phyloP scores from a whole-genome alignment of 2,888 invertebrate genomes.

The Agrilus mali region DNA sequence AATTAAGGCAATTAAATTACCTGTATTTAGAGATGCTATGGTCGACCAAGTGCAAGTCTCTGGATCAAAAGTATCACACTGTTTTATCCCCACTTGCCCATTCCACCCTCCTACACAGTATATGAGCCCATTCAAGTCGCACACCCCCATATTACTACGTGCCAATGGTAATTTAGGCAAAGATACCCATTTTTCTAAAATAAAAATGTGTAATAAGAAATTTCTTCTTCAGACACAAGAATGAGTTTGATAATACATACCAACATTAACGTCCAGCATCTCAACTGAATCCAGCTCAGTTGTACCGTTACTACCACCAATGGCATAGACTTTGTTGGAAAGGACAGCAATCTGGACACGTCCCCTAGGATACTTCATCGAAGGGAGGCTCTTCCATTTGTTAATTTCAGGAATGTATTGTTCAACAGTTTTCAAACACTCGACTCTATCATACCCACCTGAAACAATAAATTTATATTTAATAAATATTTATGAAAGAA shows the following conservation, averaged over 20 bases:
- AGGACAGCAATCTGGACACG: constrained; percentile 65
- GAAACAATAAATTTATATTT: constrained; percentile 9
- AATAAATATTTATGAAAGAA: constrained; percentile 1
- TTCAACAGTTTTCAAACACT: constrained; percentile 66
- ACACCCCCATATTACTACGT: constrained; percentile 57
- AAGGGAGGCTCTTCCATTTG: constrained; percentile 53
- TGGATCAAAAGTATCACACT: constrained; percentile 62
- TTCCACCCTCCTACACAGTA: constrained; percentile 75
- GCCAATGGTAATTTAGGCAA: constrained; percentile 45
- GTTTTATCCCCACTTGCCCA: constrained; percentile 53
- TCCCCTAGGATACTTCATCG: constrained; percentile 65
- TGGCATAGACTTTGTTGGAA: constrained; percentile 55
- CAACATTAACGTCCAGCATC: constrained; percentile 39
- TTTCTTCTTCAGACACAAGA: neutral
- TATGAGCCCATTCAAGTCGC: constrained; percentile 48
- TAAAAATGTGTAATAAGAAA: neutral
- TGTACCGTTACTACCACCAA: constrained; percentile 76
- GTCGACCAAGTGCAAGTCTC: constrained; percentile 49
- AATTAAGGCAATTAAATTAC: constrained; percentile 25
- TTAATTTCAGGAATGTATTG: constrained; percentile 58
- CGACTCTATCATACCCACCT: constrained; percentile 74
- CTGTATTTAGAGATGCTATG: constrained; percentile 54
- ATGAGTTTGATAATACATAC: constrained; percentile 20
- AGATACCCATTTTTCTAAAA: constrained; percentile 27
- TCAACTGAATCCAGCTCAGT: constrained; percentile 65